Base-by-base conservation (phyloP, 2,888 invertebrate species). In the Dolomedes plantarius region DNA sequence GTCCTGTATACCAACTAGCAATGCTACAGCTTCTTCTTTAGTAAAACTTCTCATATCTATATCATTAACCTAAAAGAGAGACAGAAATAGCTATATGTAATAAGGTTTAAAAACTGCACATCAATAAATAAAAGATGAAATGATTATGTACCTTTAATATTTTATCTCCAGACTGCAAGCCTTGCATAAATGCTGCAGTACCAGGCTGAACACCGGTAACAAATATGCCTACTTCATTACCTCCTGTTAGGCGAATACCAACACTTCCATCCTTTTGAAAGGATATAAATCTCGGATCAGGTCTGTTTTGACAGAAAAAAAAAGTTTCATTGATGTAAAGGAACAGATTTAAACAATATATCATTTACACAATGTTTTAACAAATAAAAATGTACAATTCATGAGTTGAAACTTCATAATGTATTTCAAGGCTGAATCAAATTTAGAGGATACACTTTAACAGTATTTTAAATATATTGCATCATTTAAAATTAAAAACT, bases 11-110 rank as follows among this genome's bases (percentile, higher is more conserved):
- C 96, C 96, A 31, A 98, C 94, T 76, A 93, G 90, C 86, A 92
- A 96, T 46, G 98, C 93, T 7, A 99, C 99, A 0, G 99, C 99
- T 91, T 99, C 98, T 91, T 99, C 99, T 50, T 99, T 93, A 0
- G 99, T 99, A 89, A 98, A 96, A 0, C 97, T 97, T 89, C 96
- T 95, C 96, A 99, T 97, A 90, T 98, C 98, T 94, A 96, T 96
- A 90, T 98, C 97, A 91, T 99, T 99, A 62, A 98, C 96, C 88
- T 87, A 11, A 7, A 65, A 72, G 64, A 72, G 9, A 50, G 27
- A 29, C n/a, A n/a, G 13, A 69, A 9, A 31, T 19, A 68, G 6
- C 5, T 36, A 11, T 36, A 7, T 36, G 36, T 36, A 36, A 11
- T 36, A 5, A 11, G 5, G 11, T 36, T 5, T 11, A 36, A 7